A percentile compares a stretch with the other conserved stretches of the same genome.
These are phyloP conservation scores for Apis mellifera DNA, from an alignment of 1,140 invertebrate genomes.

Conservation along the genomic window Amel_HAv3.1 CM009933.2:12129501-12130000, in stretches of 20 bases:
- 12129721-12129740: no score
- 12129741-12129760: no score
- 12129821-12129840: no score
- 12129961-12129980: neutral
- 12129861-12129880: no score
- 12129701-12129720: neutral
- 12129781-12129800: no score
- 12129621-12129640: neutral
- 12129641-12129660: neutral
- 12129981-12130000: neutral
- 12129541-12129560: neutral
- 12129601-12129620: neutral
- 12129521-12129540: neutral
- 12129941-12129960: rapidly evolving
- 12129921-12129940: no score
- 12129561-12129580: neutral
- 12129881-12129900: no score
- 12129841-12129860: no score
- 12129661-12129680: slow-evolving; percentile 1
- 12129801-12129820: no score
- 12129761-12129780: no score
- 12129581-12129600: neutral
- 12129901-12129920: neutral
- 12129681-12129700: neutral
- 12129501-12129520: no score